These are phyloP conservation scores for Protonibea diacanthus DNA, from an alignment of 2,797 vertebrate species.

Conservation along the genomic window DNA sequence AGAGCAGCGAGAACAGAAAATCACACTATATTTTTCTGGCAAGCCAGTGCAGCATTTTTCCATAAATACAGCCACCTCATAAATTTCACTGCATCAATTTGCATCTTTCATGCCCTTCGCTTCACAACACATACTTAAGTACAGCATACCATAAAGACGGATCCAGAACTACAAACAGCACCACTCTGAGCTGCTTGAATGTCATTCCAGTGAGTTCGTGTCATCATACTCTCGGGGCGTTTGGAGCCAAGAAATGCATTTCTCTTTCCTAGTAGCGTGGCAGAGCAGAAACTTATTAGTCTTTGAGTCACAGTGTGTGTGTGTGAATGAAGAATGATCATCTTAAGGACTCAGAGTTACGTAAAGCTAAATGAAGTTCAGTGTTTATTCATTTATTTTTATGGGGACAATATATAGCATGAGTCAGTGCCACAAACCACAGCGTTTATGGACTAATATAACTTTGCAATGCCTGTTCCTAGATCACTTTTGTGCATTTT, in stretches of 20 bases:
- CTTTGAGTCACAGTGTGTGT: neutral
- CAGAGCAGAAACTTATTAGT: neutral
- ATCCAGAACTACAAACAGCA: slow-evolving; percentile 37
- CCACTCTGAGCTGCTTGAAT: slow-evolving; percentile 4
- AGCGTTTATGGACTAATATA: neutral
- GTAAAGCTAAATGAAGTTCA: too few species aligned
- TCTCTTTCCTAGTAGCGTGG: slow-evolving; percentile 6
- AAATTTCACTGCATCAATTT: slow-evolving; percentile 56
- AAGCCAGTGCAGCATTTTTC: slow-evolving; percentile 34
- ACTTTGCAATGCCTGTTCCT: neutral
- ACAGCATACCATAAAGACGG: slow-evolving; percentile 23
- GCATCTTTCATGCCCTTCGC: slow-evolving; percentile 46
- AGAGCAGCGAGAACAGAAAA: slow-evolving; percentile 38
- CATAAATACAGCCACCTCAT: slow-evolving; percentile 65
- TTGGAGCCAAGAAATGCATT: slow-evolving; percentile 31
- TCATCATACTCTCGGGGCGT: slow-evolving; percentile 14
- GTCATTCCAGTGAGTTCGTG: slow-evolving; percentile 34
- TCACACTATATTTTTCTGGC: slow-evolving; percentile 43
- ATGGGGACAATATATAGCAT: neutral
- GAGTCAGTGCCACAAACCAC: neutral
- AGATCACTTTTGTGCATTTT: neutral
- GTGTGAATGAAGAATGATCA: neutral
- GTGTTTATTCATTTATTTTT: neutral
- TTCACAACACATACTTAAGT: slow-evolving; percentile 35
- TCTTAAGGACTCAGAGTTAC: neutral